Evolutionary conservation across 2,797 vertebrate genomes (phyloP).

Genomic region (Oceanodroma leucorhoa): DNA sequence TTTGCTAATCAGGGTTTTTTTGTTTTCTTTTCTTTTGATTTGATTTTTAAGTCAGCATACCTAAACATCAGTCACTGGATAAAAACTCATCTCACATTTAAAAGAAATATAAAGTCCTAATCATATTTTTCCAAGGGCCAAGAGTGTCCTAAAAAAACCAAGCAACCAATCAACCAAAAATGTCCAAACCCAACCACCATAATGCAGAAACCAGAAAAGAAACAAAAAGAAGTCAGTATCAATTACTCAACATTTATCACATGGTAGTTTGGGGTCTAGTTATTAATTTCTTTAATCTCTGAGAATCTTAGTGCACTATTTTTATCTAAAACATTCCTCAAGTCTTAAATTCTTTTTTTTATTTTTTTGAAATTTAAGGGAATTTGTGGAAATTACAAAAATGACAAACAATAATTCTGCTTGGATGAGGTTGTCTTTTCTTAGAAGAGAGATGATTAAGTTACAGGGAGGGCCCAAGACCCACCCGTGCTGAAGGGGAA

Average conservation of each 20-base stretch:
- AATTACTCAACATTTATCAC: background rate
- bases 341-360: background rate
- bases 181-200: rapidly evolving
- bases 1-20: rapidly evolving
- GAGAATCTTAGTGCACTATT: background rate
- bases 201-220: background rate
- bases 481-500: rapidly evolving
- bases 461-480: background rate
- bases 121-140: background rate
- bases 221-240: background rate
- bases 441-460: background rate
- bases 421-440: background rate
- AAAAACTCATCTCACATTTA: background rate
- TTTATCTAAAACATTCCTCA: background rate
- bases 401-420: background rate
- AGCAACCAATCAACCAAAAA: background rate
- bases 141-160: background rate
- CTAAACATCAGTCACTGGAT: background rate
- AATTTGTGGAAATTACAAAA: background rate
- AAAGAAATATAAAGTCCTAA: background rate
- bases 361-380: background rate
- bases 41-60: background rate
- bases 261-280: background rate
- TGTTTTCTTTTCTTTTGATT: background rate
- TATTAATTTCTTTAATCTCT: background rate